Base-by-base conservation (phyloP, 2,888 invertebrate genomes). In the Clanis bilineata region DNA sequence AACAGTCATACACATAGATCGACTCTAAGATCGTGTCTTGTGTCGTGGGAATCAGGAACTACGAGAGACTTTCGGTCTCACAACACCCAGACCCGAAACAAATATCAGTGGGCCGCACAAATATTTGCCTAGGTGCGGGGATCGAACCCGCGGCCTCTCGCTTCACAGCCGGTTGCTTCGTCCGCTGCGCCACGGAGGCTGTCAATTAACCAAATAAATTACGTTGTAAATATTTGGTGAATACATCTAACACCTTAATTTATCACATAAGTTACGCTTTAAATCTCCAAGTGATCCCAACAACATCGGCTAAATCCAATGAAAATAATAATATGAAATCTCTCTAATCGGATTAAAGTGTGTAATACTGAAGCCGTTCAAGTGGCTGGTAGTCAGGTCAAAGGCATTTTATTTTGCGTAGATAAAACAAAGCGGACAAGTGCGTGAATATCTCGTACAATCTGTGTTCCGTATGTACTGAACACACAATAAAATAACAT, bases 291-390 rank as follows among this genome's bases (percentile, higher is more conserved):
- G 32, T 32, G 32, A 51, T 51, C 51, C 51, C 18, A 47, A 51
- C 28, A 47, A 47, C 32, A 32, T 32, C 28, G 10, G 32, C 51
- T 32, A 51, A 51, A 32, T 51, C 63, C 63, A 64, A 66, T 67
- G 62, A 65, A 68, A 68, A 57, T 65, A 62, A 57, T 57, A 62
- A 58, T 57, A 68, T 60, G 60, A 69, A 66, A 70, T 70, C 70
- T 66, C 60, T 43, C 63, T 41, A 32, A 51, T 51, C 51, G 51
- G 51, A 51, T 51, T 51, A 51, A 47, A 51, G 28, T 51, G 51
- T 51, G 51, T 51, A 51, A 51, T 51, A 51, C 51, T 18, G 51
- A 51, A 51, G 51, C 51, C 51, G 18, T 32, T 1, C 51, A 51
- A 51, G 18, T 51, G 1, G 28, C 7, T 28, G 4, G 51, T 51